Conservation (phyloP, 2,797 vertebrate species). For the Chromis chromis region DNA sequence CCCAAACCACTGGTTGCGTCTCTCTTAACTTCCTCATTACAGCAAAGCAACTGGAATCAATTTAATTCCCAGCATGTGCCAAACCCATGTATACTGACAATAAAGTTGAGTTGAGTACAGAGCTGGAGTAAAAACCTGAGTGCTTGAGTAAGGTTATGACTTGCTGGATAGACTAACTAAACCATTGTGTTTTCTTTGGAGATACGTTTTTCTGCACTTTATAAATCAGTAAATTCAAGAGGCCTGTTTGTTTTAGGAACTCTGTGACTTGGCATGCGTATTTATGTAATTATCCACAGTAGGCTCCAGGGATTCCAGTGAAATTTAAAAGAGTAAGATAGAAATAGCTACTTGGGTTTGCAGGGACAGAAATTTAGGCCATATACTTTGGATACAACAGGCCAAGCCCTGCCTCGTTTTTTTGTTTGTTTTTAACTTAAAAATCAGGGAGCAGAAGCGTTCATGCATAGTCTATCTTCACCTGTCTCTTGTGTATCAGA, state of each 20-base stretch:
- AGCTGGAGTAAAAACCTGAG: conserved; percentile 50
- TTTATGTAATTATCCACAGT: conserved; percentile 15
- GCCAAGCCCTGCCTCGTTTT: neutral
- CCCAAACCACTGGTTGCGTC: neutral
- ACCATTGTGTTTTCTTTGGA: neutral
- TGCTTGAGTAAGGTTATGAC: conserved; percentile 7
- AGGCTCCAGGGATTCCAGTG: neutral
- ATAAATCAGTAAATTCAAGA: neutral
- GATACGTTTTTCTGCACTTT: neutral
- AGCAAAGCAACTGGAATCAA: conserved; percentile 14
- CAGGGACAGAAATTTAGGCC: neutral
- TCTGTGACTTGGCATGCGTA: neutral
- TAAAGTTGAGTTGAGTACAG: conserved; percentile 10
- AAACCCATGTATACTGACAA: conserved; percentile 10
- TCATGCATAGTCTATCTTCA: conserved; percentile 10
- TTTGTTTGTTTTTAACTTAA: neutral
- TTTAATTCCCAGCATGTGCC: conserved; percentile 31
- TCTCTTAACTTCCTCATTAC: conserved; percentile 28
- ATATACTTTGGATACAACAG: neutral
- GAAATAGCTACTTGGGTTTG: neutral
- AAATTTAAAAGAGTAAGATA: neutral
- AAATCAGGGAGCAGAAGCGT: conserved; percentile 1
- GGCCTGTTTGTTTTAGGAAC: neutral
- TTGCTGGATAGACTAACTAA: neutral
- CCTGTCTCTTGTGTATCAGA: conserved; percentile 63